Conservation (phyloP, 2,797 vertebrate genomes). For the Acropternis orthonyx region DNA sequence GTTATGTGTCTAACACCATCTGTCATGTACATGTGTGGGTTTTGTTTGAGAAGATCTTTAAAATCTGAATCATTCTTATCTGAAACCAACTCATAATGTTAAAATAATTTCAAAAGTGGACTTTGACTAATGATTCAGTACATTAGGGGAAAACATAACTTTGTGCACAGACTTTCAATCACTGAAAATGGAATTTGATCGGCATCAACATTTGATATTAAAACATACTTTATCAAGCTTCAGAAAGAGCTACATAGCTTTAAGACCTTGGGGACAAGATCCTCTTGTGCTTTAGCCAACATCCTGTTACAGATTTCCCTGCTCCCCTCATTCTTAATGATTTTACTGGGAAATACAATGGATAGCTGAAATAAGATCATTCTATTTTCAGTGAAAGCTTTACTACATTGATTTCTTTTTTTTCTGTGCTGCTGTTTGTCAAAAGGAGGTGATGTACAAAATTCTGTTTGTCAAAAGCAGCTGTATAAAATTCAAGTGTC, state of each 20-base stretch:
- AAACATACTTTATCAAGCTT: not conserved
- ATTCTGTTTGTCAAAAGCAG: constrained; percentile 31
- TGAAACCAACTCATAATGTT: not conserved
- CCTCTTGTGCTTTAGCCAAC: not conserved
- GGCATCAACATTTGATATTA: not conserved
- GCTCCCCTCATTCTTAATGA: not conserved
- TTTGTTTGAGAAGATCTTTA: constrained; percentile 15
- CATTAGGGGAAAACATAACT: not conserved
- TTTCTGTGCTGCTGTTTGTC: not conserved
- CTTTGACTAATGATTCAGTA: not conserved
- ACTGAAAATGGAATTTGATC: not conserved
- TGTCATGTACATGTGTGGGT: not conserved
- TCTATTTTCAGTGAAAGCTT: not conserved
- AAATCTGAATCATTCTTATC: constrained; percentile 44
- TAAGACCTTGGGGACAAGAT: not conserved
- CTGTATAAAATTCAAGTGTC: not conserved
- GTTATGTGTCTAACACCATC: constrained; percentile 39
- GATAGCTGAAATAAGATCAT: constrained; percentile 32
- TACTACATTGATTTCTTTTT: not conserved
- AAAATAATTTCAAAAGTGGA: not conserved
- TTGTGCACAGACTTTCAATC: not conserved
- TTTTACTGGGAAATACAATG: constrained; percentile 15
- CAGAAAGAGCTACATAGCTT: not conserved
- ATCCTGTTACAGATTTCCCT: not conserved
- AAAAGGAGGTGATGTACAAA: not conserved